Evolutionary conservation across 2,113 vertebrate species (phyloP), one percentile per base, ranked within the genome.

Genomic region (Lipotes vexillifer): DNA sequence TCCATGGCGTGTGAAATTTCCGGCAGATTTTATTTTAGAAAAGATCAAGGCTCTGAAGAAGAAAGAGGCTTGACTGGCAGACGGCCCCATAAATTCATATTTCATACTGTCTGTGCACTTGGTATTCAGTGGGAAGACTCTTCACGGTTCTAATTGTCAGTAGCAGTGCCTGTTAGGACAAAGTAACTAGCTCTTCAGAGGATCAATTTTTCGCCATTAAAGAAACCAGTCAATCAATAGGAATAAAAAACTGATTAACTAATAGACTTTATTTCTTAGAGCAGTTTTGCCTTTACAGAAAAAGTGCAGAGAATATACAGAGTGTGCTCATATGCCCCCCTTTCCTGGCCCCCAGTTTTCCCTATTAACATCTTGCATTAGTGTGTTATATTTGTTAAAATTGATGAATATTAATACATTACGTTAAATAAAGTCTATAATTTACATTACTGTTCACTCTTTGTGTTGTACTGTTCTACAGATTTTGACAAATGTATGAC

Each of bases 1-100:
- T 92, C 69, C 57, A 95, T 15, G n/a, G 88, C 74, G 5, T 97
- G 85, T 97, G 97, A 97, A 97, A 86, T 95, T 97, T 97, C 97
- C 10, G 0, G 88, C 41, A 85, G 81, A 93, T 93, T 96, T 95
- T 81, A 91, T 90, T 95, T 96, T 92, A 74, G 94, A 71, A 91
- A 93, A 93, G 57, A 96, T 96, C 86, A 95, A 94, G 88, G 72
- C 82, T 92, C 91, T n/a, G 52, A 96, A 82, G 46, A 95, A 98
- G 93, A 92, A 88, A 89, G 55, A 92, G 87, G 18, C n/a, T 86
- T 29, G 5, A 44, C 52, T 97, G 93, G 91, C 93, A 84, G 78
- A 38, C 81, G 78, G 89, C 71, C 89, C 36, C n/a, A 17, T 65
- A 69, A 93, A 75, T 91, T 94, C 63, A 74, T 92, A 90, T 93